These are phyloP conservation scores for Margaritifera margaritifera DNA, from an alignment of 2,888 invertebrate species.

Conservation along the genomic window DNA sequence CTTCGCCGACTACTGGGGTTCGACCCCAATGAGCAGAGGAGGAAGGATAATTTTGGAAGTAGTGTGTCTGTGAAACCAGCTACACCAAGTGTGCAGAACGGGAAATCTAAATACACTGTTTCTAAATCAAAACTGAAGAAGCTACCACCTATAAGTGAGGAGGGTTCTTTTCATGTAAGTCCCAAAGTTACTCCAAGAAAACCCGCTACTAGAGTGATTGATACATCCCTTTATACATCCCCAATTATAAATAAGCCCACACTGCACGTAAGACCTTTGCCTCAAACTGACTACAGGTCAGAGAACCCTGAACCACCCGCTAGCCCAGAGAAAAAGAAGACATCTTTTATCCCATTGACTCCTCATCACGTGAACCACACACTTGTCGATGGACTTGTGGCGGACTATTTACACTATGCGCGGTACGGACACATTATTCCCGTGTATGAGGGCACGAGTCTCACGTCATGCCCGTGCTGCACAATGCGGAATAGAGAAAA, in stretches of 20 bases:
- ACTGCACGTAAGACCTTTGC: conserved; percentile 29
- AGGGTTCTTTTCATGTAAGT: conserved; percentile 27
- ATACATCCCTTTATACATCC: conserved; percentile 8
- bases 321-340: conserved; percentile 1
- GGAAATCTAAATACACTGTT: conserved; percentile 32
- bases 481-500: conserved; percentile 54
- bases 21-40: conserved; percentile 22
- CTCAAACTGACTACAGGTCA: conserved; percentile 4
- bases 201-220: not conserved
- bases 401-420: conserved; percentile 55
- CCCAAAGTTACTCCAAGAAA: conserved; percentile 7
- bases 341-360: conserved; percentile 12
- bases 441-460: conserved; percentile 45
- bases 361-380: conserved; percentile 42
- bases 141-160: conserved; percentile 51
- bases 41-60: conserved; percentile 15
- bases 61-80: conserved; percentile 5
- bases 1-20: conserved; percentile 33
- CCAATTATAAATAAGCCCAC: conserved; percentile 23
- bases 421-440: conserved; percentile 51
- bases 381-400: conserved; percentile 52
- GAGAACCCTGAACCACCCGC: conserved; percentile 11
- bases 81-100: conserved; percentile 21
- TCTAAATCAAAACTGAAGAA: conserved; percentile 38
- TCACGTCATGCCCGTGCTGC: conserved; percentile 51